Base-by-base conservation (phyloP, 2,888 invertebrate genomes). In the Miltochrista miniata region DNA sequence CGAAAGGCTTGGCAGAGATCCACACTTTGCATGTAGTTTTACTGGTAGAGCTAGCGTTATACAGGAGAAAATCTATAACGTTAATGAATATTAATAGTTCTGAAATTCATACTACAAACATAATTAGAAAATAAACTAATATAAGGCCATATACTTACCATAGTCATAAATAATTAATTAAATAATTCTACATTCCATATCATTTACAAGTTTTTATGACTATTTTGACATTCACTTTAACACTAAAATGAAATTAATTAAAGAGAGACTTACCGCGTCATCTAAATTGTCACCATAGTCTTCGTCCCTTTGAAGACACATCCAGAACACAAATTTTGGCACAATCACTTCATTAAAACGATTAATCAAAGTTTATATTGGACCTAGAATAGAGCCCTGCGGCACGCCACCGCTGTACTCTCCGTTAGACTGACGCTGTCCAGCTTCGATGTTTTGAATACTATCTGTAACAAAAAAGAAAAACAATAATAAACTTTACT, bases 391-490 rank as follows among this genome's bases (percentile, higher is more conserved):
- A 44, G 67, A 53, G 63, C 89, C 88, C 66, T 85, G 86, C 80
- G 85, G 81, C 79, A 85, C 82, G 50, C 87, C 83, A 63, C 79
- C 66, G 57, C 68, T 72, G 73, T 71, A 65, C 74, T 74, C 82
- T 76, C 74, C 74, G 64, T 65, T 64, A 72, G 76, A 89, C 87
- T 87, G 87, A 79, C 72, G 74, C 76, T 67, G 62, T 68, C 69
- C 78, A 73, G 72, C 74, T 72, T 70, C 68, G 54, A 81, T 91
- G 90, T 90, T 90, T 89, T 89, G 85, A 87, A 90, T 87, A 89
- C 90, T 87, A 86, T 87, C 90, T 91, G 90, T 82, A 90, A 88
- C 83, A 85, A 83, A 87, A 83, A 85, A 68, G 85, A 89, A 90
- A 85, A 89, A 88, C 83, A 90, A 90, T 90, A 90, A 87, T 89